Evolutionary conservation across 2,797 vertebrate species (phyloP).

Genomic region (Coendou prehensilis): DNA sequence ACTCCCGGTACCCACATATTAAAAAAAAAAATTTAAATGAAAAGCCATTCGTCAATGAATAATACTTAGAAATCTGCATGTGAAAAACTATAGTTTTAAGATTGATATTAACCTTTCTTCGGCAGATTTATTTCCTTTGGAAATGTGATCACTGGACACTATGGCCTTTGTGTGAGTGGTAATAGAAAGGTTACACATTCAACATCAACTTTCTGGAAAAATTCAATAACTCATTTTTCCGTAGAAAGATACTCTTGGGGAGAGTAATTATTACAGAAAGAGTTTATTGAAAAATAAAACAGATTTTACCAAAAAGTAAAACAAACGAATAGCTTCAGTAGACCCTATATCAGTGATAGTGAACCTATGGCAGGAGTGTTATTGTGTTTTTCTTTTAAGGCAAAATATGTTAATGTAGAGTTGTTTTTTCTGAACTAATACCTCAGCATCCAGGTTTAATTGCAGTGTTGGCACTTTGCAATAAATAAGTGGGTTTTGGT

Average conservation of each 20-base stretch:
- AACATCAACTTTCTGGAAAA: neutral
- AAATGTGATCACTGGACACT: neutral
- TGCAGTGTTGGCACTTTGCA: neutral
- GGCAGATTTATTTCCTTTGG: slow-evolving; percentile 15
- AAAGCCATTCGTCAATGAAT: slow-evolving; percentile 30
- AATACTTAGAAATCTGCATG: neutral
- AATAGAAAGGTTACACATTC: neutral
- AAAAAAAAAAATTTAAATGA: neutral
- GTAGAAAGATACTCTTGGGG: neutral
- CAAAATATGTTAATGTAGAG: neutral
- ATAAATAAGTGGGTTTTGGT: neutral
- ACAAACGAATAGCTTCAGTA: neutral
- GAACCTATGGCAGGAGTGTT: neutral
- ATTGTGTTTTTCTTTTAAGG: neutral
- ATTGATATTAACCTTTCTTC: neutral
- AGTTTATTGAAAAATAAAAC: neutral
- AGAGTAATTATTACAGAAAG: neutral
- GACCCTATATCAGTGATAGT: neutral
- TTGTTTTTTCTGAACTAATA: too few species aligned
- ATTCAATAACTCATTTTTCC: neutral
- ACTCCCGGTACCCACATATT: too few species aligned
- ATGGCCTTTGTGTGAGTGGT: neutral
- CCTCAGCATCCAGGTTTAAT: neutral
- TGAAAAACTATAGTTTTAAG: neutral
- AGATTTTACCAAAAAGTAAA: neutral